Evolutionary conservation across 2,113 vertebrate genomes (phyloP).

Genomic region (Eurystomus gularis): DNA sequence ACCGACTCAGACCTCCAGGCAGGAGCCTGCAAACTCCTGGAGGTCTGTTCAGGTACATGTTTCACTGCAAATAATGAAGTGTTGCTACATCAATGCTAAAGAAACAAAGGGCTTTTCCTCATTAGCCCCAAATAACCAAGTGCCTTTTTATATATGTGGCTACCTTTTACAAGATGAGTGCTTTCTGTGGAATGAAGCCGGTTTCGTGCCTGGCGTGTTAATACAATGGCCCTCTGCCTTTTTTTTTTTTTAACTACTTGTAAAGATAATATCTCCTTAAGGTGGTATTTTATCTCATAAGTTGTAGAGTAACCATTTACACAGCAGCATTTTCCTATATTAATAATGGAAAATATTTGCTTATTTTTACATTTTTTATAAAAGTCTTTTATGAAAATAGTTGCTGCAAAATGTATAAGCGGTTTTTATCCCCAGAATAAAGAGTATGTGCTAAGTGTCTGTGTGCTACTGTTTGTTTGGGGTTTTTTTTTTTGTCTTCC

Average conservation of each 20-base stretch:
- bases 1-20: not conserved
- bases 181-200: constrained; percentile 35
- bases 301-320: constrained; percentile 67
- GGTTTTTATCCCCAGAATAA: constrained; percentile 69
- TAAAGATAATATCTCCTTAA: constrained; percentile 67
- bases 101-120: constrained; percentile 46
- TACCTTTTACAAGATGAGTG: constrained; percentile 27
- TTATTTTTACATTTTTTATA: constrained; percentile 73
- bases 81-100: constrained; percentile 23
- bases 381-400: constrained; percentile 70
- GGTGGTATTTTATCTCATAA: constrained; percentile 63
- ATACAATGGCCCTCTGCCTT: constrained; percentile 35
- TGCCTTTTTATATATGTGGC: constrained; percentile 60
- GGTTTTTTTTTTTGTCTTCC: not conserved
- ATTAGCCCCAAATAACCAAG: constrained; percentile 41
- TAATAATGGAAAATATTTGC: constrained; percentile 70
- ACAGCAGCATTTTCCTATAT: constrained; percentile 66
- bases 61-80: constrained; percentile 48
- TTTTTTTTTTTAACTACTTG: constrained; percentile 58
- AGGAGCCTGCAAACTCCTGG: not conserved
- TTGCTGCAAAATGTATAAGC: constrained; percentile 67
- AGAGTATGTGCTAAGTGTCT: not conserved
- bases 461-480: not conserved
- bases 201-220: not conserved
- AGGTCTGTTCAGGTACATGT: constrained; percentile 46